Percentiles rank a stretch among this genome's conserved stretches.
These are phyloP conservation scores for Pangasius sanitwongsei DNA, from an alignment of 2,797 vertebrate genomes.

Conservation along the genomic window DNA sequence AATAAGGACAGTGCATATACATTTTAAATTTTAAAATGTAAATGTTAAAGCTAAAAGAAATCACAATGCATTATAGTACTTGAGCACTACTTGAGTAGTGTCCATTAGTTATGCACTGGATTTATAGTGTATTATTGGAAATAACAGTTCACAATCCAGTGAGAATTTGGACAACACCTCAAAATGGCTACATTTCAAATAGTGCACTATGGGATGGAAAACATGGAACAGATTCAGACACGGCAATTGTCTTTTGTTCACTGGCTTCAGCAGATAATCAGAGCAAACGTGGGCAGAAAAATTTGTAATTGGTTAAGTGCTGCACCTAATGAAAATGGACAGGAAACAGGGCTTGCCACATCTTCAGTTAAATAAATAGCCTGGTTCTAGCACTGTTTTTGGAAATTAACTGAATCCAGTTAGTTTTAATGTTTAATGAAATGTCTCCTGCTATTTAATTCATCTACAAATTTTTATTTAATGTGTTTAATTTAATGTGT, in stretches of 20 bases:
- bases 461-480: conserved; percentile 22
- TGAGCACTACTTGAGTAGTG: background rate
- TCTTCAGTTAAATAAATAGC: conserved; percentile 29
- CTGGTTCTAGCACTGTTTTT: conserved; percentile 20
- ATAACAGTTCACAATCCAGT: background rate
- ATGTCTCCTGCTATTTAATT: conserved; percentile 24
- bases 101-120: background rate
- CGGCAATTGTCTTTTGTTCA: background rate
- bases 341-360: conserved; percentile 14
- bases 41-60: too few relatives aligned
- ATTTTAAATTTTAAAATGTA: too few relatives aligned
- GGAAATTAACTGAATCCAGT: conserved; percentile 20
- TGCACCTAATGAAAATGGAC: conserved; percentile 48
- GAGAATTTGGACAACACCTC: background rate
- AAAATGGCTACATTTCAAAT: background rate
- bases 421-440: conserved; percentile 37
- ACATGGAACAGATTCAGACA: conserved; percentile 14
- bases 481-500: conserved; percentile 24
- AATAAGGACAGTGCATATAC: conserved; percentile 35
- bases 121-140: background rate
- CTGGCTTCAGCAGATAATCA: conserved; percentile 18
- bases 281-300: conserved; percentile 19
- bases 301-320: conserved; percentile 56
- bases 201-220: background rate
- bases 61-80: background rate